Base-by-base conservation (phyloP, 2,797 vertebrate genomes). In the Chelon auratus region DNA sequence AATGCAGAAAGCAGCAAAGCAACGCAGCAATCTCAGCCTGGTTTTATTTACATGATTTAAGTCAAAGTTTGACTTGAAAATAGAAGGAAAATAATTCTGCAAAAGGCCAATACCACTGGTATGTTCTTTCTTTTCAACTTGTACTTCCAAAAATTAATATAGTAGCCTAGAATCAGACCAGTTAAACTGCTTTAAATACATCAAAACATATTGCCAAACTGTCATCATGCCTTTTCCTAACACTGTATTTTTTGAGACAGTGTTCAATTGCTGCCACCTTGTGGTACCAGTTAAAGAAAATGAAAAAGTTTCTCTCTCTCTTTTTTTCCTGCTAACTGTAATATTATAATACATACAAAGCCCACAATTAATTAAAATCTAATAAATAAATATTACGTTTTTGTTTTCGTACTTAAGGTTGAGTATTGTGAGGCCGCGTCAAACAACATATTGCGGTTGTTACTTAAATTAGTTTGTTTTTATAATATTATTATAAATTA, bases 231-330 rank as follows among this genome's bases (percentile, higher is more conserved):
- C 43, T 62, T 56, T 40, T 51, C 50, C 43, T 37, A 48, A 55
- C n/a, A 33, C 54, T 68, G n/a, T 53, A 26, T 12, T 14, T 3
- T 45, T 22, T 36, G 8, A 63, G 47, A n/a, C 63, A 50, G 45
- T 77, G 72, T 56, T 88, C 45, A 78, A 76, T 84, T 80, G 63
- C 83, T 87, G 87, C 90, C 92, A 91, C 64, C 93, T 80, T 63
- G 83, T 92, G 94, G 91, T 48, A 62, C 42, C 14, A 12, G 14
- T 10, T 2, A 52, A 0, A 12, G 64, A 9, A 36, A 57, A 12
- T 10, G 5, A 12, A 51, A 30, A 30, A 26, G 0, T 52, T 20
- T 45, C 5, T 40, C 13, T 12, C 13, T 0, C 42, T 63, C 5
- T 14, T 3, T 24, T 4, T 26, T 26, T 26, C 4, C 24, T 26